phyloP scores from a whole-genome alignment of 1,140 invertebrate species.

The Zaprionus lachaisei region DNA sequence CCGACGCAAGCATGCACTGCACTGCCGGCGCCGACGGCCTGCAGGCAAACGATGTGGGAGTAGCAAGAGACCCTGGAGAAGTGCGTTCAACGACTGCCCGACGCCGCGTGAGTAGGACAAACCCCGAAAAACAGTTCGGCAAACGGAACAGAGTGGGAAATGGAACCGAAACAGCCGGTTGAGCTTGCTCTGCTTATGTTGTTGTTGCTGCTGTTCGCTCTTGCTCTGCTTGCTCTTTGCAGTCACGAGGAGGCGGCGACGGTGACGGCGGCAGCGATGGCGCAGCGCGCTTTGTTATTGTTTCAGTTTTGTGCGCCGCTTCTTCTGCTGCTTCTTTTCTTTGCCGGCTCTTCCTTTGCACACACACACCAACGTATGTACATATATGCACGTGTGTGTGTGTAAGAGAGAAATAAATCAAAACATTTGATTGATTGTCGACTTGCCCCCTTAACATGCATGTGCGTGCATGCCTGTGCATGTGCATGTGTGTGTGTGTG shows the following conservation, averaged over 20 bases:
- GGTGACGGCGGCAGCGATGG: not conserved
- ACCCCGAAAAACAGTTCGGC: constrained; percentile 38
- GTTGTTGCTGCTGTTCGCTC: constrained; percentile 18
- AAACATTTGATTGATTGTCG: constrained; percentile 52
- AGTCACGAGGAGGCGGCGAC: constrained; percentile 14
- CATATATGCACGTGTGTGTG: constrained; percentile 1
- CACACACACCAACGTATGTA: constrained; percentile 7
- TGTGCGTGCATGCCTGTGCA: not conserved
- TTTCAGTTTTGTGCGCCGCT: constrained; percentile 50
- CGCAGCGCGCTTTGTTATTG: constrained; percentile 60
- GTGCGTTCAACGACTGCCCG: constrained; percentile 38
- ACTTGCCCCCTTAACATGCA: constrained; percentile 26
- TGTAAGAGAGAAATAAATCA: constrained; percentile 40
- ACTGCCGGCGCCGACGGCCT: not conserved
- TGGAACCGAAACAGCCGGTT: constrained; percentile 59
- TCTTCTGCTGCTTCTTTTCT: constrained; percentile 48
- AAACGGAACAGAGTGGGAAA: constrained; percentile 39
- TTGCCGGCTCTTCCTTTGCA: constrained; percentile 46
- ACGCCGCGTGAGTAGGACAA: constrained; percentile 73
- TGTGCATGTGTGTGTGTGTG: not conserved
- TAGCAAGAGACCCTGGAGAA: not conserved
- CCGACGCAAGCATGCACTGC: constrained; percentile 19
- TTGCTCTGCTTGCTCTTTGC: constrained; percentile 27
- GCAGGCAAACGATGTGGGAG: constrained; percentile 9
- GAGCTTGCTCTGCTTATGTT: constrained; percentile 17